Conservation (phyloP, 1,140 invertebrate genomes). For the Brachionus koreanus region DNA sequence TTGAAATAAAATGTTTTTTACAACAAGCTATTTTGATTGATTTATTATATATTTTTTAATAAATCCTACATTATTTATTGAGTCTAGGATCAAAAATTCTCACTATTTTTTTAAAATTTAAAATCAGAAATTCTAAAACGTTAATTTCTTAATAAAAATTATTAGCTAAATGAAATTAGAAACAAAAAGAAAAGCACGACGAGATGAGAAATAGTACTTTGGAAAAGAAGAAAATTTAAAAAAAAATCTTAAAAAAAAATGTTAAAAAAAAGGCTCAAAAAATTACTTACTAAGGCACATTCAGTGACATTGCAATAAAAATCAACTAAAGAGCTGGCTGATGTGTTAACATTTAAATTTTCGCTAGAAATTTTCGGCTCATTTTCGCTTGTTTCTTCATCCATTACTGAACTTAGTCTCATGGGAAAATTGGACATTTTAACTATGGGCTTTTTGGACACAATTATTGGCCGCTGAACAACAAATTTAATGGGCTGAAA, state of each 20-base stretch:
- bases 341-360: not conserved
- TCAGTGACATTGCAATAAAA: conserved; percentile 14
- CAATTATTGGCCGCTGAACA: not conserved
- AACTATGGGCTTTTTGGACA: not conserved
- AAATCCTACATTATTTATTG: too few relatives aligned
- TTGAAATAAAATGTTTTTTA: too few relatives aligned
- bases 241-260: not conserved
- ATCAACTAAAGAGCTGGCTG: conserved; percentile 28
- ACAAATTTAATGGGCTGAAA: conserved; percentile 27
- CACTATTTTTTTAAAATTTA: too few relatives aligned
- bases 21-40: too few relatives aligned
- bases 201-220: too few relatives aligned
- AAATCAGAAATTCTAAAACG: too few relatives aligned
- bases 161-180: too few relatives aligned
- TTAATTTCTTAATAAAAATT: too few relatives aligned
- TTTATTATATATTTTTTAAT: too few relatives aligned
- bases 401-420: not conserved
- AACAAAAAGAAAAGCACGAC: too few relatives aligned
- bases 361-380: not conserved
- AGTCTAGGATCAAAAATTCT: too few relatives aligned
- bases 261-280: not conserved
- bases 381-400: not conserved
- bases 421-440: conserved; percentile 15
- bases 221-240: not conserved
- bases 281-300: conserved; percentile 3